Base-by-base conservation (phyloP, 2,113 vertebrate species). In the Protobothrops flavoviridis region DNA sequence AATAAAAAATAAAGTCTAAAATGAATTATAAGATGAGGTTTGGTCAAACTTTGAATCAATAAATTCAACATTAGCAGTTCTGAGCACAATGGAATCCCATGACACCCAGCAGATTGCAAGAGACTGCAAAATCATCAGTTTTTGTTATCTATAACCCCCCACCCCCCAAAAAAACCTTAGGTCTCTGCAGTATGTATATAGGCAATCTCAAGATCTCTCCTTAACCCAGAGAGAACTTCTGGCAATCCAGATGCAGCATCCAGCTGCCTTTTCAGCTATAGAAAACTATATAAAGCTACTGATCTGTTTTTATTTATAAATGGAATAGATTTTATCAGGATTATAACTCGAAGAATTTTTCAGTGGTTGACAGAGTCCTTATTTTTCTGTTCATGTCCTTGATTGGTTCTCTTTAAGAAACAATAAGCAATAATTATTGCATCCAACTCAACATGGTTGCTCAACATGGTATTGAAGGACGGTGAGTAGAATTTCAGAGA, bases 311-410 rank as follows among this genome's bases (percentile, higher is more conserved):
- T 96, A 95, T 97, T 97, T 96, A 94, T 96, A 93, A 91, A 90
- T 95, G 96, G 92, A 93, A 95, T 95, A 96, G 95, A 95, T 95
- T 94, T 85, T 94, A 95, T 96, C 95, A 96, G 93, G 93, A 95
- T 96, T 97, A 94, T 94, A 93, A 53, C 92, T 97, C 95, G 95
- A 97, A 96, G 93, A 96, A 95, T 93, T 96, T 50, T 96, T 96
- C 95, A 96, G 93, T 95, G 94, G 94, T 94, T 94, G 50, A 94
- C 94, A 92, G 95, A 91, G 94, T 94, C 94, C 95, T 93, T 93
- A 94, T 96, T 96, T 95, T 95, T 95, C 93, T 96, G n/a, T 95
- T 93, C 95, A 90, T 93, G 81, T 52, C 95, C 92, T 94, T 17
- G 9, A 93, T 96, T 94, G 95, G 96, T 95, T 97, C 95, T 95